Evolutionary conservation across 92 coral and sea anemone genomes (phyloP), one percentile per base, ranked within the genome.

Genomic region (Zoanthus solanderi): DNA sequence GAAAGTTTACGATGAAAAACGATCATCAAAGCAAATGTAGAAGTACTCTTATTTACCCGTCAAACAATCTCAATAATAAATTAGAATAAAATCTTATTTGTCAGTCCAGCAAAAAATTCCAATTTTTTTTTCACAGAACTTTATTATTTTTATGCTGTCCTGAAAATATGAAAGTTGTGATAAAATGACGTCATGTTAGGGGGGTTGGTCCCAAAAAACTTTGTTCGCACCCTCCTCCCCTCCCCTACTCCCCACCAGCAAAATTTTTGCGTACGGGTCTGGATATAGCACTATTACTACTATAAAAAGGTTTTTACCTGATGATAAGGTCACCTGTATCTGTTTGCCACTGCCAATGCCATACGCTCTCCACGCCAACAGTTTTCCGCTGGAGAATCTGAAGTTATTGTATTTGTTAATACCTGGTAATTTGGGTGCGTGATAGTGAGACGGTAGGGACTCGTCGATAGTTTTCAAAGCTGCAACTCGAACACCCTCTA

Each of bases 401-500:
- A 91, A 91, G 71, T 88, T 88, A 79, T 91, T 91, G 9, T 88
- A 80, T 29, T 91, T 84, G 73, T 83, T 91, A 60, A 91, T 79
- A 11, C 91, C 90, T 15, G 84, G 29, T 31, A 84, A 83, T 46
- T 88, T 91, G 42, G 54, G 78, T 45, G 10, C 13, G 73, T 76
- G 80, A 23, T 9, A 17, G 47, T 60, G 76, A 14, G 58, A 31
- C 47, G 48, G 42, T 5, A 34, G 76, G 29, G 73, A 15, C 50
- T 84, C 89, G 16, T 50, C 85, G 53, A 91, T 47, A 60, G 78
- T 5, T 10, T 91, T 58, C 9, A 82, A 16, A 47, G 71, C 57
- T 29, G 88, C 78, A 9, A 88, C 91, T 12, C 90, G 65, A 56
- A 88, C 85, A 23, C 91, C 91, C 6, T 78, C 86, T 74, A 91